Percentiles rank a stretch among this genome's conserved stretches.
Conservation (phyloP, 2,113 vertebrate species). For the Gallinago paraguaiae region DNA sequence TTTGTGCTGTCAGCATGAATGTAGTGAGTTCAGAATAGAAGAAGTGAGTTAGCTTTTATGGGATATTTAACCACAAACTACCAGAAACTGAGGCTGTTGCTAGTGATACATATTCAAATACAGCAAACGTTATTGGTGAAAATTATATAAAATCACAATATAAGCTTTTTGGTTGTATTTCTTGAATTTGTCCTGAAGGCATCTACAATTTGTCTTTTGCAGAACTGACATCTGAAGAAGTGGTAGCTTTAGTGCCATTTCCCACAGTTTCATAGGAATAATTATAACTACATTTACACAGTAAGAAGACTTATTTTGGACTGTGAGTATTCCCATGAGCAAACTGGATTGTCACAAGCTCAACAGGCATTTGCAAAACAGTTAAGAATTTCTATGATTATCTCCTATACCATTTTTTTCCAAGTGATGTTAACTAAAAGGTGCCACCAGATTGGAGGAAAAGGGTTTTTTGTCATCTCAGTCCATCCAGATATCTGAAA, state of each 20-base stretch:
- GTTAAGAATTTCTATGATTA: not conserved
- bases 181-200: not conserved
- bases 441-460: not conserved
- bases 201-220: not conserved
- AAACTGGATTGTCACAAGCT: not conserved
- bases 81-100: not conserved
- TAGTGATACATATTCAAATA: slow-evolving; percentile 60
- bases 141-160: slow-evolving; percentile 27
- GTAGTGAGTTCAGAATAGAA: slow-evolving; percentile 54
- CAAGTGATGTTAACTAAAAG: not conserved
- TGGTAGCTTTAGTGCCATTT: not conserved
- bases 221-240: not conserved
- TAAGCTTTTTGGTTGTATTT: slow-evolving; percentile 9
- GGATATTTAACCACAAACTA: slow-evolving; percentile 58
- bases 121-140: slow-evolving; percentile 18
- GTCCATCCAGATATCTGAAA: not conserved
- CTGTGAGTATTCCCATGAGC: not conserved
- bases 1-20: slow-evolving; percentile 73
- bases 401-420: not conserved
- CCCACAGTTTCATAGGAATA: not conserved
- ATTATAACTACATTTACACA: not conserved
- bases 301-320: not conserved
- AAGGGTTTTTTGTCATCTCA: not conserved
- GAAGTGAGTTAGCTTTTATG: slow-evolving; percentile 68
- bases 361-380: not conserved